A percentile compares a stretch with the other conserved stretches of the same genome.
Conservation (phyloP, 53 echinoderm and acorn worm genomes). For the Zoroaster sp. region DNA sequence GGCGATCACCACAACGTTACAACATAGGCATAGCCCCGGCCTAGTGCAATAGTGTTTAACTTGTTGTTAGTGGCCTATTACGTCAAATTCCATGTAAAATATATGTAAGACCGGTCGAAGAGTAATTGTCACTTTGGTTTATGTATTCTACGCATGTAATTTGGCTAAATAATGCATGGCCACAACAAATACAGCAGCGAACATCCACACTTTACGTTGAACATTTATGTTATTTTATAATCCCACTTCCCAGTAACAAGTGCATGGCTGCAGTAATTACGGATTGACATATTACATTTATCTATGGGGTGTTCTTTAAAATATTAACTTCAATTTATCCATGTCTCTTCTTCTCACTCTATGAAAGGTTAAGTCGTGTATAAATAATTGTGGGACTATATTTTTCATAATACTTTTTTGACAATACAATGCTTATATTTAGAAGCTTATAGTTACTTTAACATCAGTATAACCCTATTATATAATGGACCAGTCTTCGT, state of each 20-base stretch:
- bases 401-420: neutral
- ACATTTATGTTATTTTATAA: no score
- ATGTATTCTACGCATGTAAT: neutral
- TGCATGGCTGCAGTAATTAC: neutral
- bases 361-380: no score
- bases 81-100: neutral
- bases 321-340: no score
- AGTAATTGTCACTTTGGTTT: neutral
- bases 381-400: no score
- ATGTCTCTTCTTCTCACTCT: no score
- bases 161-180: neutral
- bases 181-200: no score
- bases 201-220: no score
- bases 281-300: neutral
- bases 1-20: no score
- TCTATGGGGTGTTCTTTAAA: neutral
- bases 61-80: no score
- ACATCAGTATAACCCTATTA: neutral
- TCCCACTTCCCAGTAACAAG: neutral
- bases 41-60: no score
- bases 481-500: constrained; percentile 45
- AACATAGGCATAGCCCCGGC: no score
- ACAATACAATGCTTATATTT: neutral
- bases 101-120: neutral
- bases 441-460: no score